Evolutionary conservation across 2,113 vertebrate genomes (phyloP).

Genomic region (Phainopepla nitens): DNA sequence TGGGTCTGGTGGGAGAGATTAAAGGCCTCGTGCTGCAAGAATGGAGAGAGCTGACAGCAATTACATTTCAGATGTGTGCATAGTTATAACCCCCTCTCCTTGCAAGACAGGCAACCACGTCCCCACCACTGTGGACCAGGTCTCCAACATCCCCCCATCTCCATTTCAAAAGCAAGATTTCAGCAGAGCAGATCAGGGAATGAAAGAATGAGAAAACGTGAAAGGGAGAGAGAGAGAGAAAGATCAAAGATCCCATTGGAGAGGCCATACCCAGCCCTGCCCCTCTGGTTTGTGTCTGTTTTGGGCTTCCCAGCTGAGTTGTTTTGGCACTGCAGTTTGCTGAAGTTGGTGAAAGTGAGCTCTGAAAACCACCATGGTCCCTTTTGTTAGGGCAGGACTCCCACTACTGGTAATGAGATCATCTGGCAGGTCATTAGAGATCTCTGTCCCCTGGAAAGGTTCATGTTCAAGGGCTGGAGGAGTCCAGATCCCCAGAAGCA

Average conservation of each 20-base stretch:
- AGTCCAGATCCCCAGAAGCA: not conserved
- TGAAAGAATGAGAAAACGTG: not conserved
- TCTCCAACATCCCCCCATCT: not conserved
- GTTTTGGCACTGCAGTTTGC: rapidly evolving
- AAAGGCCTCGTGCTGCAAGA: conserved; percentile 64
- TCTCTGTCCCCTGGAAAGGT: not conserved
- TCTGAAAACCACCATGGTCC: not conserved
- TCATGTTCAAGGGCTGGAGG: not conserved
- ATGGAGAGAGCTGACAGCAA: conserved; percentile 70
- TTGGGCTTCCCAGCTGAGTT: not conserved
- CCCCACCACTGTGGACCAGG: not conserved
- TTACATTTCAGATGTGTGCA: conserved; percentile 72
- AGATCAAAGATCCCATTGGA: not conserved
- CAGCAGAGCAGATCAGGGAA: not conserved
- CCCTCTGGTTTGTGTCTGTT: not conserved
- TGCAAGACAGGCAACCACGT: not conserved
- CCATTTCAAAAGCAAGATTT: not conserved
- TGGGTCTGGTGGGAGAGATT: conserved; percentile 74
- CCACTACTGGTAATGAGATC: conserved; percentile 48
- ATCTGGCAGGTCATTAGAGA: conserved; percentile 9
- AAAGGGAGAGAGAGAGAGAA: not conserved
- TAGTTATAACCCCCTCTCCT: conserved; percentile 24
- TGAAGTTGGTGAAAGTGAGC: not conserved
- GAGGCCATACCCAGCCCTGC: not conserved
- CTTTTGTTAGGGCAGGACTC: conserved; percentile 51